Base-by-base conservation (phyloP, 2,113 vertebrate species). In the Leiothrix lutea region DNA sequence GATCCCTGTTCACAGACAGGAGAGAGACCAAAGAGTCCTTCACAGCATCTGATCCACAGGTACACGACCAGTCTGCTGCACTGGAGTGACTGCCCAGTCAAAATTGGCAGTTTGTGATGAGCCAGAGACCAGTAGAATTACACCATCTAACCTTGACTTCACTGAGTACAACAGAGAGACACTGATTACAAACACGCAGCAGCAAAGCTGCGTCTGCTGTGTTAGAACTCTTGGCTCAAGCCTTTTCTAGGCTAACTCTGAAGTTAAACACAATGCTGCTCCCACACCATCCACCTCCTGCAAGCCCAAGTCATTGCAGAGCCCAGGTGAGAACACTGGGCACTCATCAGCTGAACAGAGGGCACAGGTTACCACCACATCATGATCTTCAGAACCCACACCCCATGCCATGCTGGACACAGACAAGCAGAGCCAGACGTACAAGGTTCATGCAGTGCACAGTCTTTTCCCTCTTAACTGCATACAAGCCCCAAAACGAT, bases 381-480 rank as follows among this genome's bases (percentile, higher is more conserved):
- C 19, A 58, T 31, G 28, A 53, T 7, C 12, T 51, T 73, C 42
- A 61, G 36, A 4, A 31, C 20, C 28, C 60, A 62, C 44, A 64
- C 8, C 35, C 24, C 4, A 5, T 0, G 0, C 23, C 0, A 0
- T 45, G 69, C 31, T 40, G 60, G 69, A 47, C 51, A 35, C 23
- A 45, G n/a, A 50, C 45, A 56, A 24, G 45, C n/a, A 70, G 4
- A 40, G 31, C 25, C 25, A 77, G 33, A 35, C 22, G 9, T 1
- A 7, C 42, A 38, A 66, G 35, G 35, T 12, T 58, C 33, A 25
- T 2, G 47, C 0, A 4, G 15, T 0, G 2, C 40, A 70, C 20
- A 51, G 13, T 12, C 33, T 67, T 23, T 3, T 56, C 33, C 14
- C 33, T 67, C 35, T 35, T 33, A 67, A 64, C 18, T 36, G 33